Evolutionary conservation across 2,113 vertebrate species (phyloP), one percentile per base, ranked within the genome.

Genomic region (Chloropsis hardwickii): DNA sequence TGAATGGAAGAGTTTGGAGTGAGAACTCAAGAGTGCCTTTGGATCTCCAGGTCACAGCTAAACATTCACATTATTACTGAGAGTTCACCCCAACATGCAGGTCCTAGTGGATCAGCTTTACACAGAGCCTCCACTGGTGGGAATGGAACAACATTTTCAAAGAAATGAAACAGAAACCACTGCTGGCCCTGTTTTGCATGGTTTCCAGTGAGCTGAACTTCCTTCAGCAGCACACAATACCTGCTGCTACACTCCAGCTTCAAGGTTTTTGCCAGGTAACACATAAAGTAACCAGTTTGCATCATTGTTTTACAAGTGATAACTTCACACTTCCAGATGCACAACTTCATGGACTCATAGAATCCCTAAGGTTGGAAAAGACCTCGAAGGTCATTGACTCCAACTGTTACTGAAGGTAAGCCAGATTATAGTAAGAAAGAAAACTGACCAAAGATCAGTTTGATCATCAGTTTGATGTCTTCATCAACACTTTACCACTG

Each of bases 271-370:
- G 10, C 5, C 29, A 25, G 16, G 4, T 27, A 67, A 50, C 5
- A 12, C 20, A 29, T 11, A 14, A 39, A 14, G 5, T 3, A 33
- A 47, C 14, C 48, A 14, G 14, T 11, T 23, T 0, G 1, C 35
- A 18, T 10, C 8, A 9, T 1, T 8, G 31, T 27, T 51, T 27
- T 2, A 29, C 4, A 18, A 57, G 2, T 0, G 6, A 0, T 1
- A 47, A 35, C 1, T 3, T 15, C 35, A 16, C 1, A 1, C 10
- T 33, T 39, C 4, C 42, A 45, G 7, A 33, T 0, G 11, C 29
- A 12, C 13, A 37, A 2, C 5, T 58, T 62, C 31, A 48, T 13
- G 31, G 39, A 47, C 22, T 27, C n/a, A 27, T 2, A 20, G 8
- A 61, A 39, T 6, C 0, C 0, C 14, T 61, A 15, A 16, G 13